Base-by-base conservation (phyloP, 2,888 invertebrate genomes). In the Diarsia brunnea region DNA sequence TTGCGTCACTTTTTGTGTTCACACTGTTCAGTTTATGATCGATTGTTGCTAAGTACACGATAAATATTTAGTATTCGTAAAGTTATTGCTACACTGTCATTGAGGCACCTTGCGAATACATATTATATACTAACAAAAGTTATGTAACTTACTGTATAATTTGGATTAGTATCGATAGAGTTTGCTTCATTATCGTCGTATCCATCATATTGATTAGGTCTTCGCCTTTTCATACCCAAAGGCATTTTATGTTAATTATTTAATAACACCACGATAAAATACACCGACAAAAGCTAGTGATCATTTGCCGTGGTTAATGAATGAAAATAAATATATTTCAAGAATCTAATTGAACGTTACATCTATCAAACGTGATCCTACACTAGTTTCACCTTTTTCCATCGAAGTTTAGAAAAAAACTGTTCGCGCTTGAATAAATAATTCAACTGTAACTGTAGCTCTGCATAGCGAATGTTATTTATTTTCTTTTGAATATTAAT, bases 281-380 rank as follows among this genome's bases (percentile, higher is more conserved):
- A 63, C 55, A 67, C 65, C 55, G 58, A 69, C 55, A 75, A 79
- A 78, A 81, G 58, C 74, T 86, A 91, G 91, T 86, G 89, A 89
- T 77, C 85, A 76, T 84, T 83, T 92, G 77, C 89, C 91, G 92
- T 93, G 92, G 79, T 84, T 78, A 81, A 78, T 86, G 75, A 87
- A 79, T 79, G 81, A 90, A 90, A 89, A 90, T 88, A 83, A 86
- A 89, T 89, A 90, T 90, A 88, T 73, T 90, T 87, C 85, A 89
- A 87, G 76, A 86, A 82, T 82, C 83, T 89, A 89, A 90, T 90
- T 90, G 86, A 87, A 86, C 85, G 85, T 88, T 87, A 84, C 82
- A 88, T 89, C 86, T 83, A 87, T 88, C 79, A 88, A 78, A 85
- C 82, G 80, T 77, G 86, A 88, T 87, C 72, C 82, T 83, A 79